Evolutionary conservation across 2,113 vertebrate species (phyloP), one percentile per base, ranked within the genome.

Genomic region (Malurus melanocephalus): DNA sequence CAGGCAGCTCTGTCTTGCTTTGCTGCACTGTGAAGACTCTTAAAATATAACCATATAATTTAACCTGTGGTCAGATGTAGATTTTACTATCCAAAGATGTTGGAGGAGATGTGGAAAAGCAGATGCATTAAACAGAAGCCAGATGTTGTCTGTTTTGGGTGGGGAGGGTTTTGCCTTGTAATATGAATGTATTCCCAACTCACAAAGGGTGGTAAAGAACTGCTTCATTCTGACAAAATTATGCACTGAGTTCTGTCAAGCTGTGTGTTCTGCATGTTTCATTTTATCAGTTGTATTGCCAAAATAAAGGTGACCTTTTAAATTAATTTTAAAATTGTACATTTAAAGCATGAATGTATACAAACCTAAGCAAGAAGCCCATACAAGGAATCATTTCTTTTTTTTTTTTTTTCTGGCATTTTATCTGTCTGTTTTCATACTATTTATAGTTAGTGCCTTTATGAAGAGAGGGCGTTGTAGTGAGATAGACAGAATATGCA

Each of bases 371-470:
- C 75, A 84, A 82, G 87, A 69, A 51, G 8, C 73, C 87, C 93
- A 91, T 87, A 93, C 53, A 87, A 64, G 67, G 71, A 75, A 51
- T 66, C 69, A 2, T 3, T 21, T 68, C 66, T 68, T 69, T 82
- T 86, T 17, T 73, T 17, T 73, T 24, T 23, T 21, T 40, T 35
- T 19, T 33, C 69, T 80, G 69, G 49, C 68, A 65, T 96, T 92
- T 86, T 88, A 59, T 81, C 60, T 88, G 80, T 92, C 53, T 9
- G 6, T 81, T 93, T 86, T 74, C 14, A 5, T 80, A 61, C 92
- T 92, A 89, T 90, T 96, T 94, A 89, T 96, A 96, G 95, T 73
- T 96, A 96, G 95, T 96, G 95, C 94, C 96, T 96, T 96, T 96
- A 96, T 61, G 80, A 88, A 92, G 92, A 94, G 85, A 91, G 88